Evolutionary conservation across 2,797 vertebrate genomes (phyloP), one percentile per base, ranked within the genome.

Genomic region (Botia almorhae): DNA sequence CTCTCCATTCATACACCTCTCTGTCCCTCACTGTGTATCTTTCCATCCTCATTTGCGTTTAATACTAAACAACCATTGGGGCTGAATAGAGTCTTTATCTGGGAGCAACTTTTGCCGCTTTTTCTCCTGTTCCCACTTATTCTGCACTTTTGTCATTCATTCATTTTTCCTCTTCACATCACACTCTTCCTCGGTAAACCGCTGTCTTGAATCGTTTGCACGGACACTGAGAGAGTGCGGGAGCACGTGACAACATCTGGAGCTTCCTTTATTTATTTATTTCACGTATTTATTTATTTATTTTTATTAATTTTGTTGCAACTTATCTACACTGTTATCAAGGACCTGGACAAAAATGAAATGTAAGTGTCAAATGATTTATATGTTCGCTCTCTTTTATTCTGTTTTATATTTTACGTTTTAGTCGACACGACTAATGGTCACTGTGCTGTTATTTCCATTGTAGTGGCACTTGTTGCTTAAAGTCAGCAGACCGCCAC

Each of bases 241-340:
- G 89, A 92, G 86, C 93, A 94, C 93, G 93, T 95, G 93, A 95
- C 92, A 89, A 77, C 58, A 89, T 90, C 92, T 88, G 91, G 91
- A 92, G 87, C 85, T 87, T 84, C 63, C 80, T 90, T 92, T 90
- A 91, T 93, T 92, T 91, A 91, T 92, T 91, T 46, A 43, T 64
- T 74, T 84, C 23, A 16, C 21, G 4, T 21, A 16, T 82, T 77
- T 83, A 77, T 81, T 81, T 81, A 84, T 84, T 83, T 86, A 78
- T 86, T 81, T 81, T 1, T 43, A 43, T 43, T 43, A 90, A 89
- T 90, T 92, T 89, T 89, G 89, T 88, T 83, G n/a, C 86, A 81
- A 84, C 85, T 79, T 63, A 86, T 87, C 87, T 78, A 85, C 89
- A 85, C 80, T 72, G 60, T 63, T 71, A 69, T 69, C 81, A 81